Evolutionary conservation across 1,140 invertebrate species (phyloP).

Genomic region (Bombus waltoni): DNA sequence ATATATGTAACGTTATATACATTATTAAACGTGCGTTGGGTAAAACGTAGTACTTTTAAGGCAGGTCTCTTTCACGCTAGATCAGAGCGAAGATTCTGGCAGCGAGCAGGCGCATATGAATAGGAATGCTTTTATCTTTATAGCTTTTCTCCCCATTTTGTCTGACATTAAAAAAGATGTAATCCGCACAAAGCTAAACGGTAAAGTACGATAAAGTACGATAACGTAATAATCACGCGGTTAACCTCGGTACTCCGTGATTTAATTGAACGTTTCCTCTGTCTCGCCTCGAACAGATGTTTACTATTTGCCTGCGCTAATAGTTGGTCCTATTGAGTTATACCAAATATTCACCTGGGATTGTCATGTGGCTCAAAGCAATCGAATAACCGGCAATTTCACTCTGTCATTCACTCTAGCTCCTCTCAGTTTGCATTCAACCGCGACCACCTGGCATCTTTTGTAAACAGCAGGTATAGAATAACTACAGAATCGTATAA

Average conservation of each 20-base stretch:
- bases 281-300: neutral
- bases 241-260: neutral
- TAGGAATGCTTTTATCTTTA: neutral
- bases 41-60: neutral
- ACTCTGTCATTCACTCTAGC: neutral
- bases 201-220: neutral
- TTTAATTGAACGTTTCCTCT: neutral
- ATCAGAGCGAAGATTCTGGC: too few species aligned
- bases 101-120: neutral
- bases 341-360: constrained; percentile 25
- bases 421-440: constrained; percentile 17
- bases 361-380: neutral
- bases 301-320: neutral
- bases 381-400: constrained; percentile 2
- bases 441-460: constrained; percentile 24
- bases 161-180: neutral
- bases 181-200: neutral
- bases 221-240: neutral
- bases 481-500: neutral
- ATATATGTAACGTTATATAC: neutral
- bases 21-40: neutral
- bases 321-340: constrained; percentile 23
- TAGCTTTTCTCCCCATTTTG: neutral
- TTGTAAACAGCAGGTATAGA: neutral
- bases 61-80: too few species aligned